These are phyloP conservation scores for Podarcis muralis DNA, from an alignment of 2,113 vertebrate species.

Conservation along the genomic window DNA sequence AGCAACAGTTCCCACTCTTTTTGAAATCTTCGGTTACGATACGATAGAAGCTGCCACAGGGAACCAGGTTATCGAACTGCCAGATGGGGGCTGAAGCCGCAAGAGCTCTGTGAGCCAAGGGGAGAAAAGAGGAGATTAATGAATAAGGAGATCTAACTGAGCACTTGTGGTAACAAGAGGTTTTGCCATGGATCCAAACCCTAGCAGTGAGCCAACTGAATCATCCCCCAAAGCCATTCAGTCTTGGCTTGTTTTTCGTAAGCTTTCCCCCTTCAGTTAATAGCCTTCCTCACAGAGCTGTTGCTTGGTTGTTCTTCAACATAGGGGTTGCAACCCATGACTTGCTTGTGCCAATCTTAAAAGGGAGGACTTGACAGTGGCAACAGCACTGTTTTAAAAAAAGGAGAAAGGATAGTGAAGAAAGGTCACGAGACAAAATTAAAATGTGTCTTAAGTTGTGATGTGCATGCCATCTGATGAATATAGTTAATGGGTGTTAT, in stretches of 20 bases:
- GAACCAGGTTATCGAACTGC: conserved; percentile 89
- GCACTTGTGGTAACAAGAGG: too few species aligned
- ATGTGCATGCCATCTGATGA: background rate
- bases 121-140: background rate
- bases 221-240: background rate
- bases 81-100: conserved; percentile 95
- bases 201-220: background rate
- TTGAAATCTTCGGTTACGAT: conserved; percentile 89
- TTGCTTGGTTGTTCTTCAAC: background rate
- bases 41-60: conserved; percentile 85
- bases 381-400: background rate
- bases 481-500: too few species aligned
- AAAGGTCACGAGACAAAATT: background rate
- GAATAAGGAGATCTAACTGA: background rate
- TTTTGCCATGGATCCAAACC: background rate
- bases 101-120: conserved; percentile 81
- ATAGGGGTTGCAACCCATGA: background rate
- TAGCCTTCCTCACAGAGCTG: background rate
- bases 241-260: background rate
- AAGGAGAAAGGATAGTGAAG: background rate
- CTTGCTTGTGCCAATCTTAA: background rate
- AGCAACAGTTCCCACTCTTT: conserved; percentile 81
- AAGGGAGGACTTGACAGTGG: background rate
- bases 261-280: background rate
- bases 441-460: background rate